Percentiles rank a stretch among this genome's conserved stretches.
Evolutionary conservation across 1,140 invertebrate species (phyloP).

Genomic region (Drosophila bipectinata): DNA sequence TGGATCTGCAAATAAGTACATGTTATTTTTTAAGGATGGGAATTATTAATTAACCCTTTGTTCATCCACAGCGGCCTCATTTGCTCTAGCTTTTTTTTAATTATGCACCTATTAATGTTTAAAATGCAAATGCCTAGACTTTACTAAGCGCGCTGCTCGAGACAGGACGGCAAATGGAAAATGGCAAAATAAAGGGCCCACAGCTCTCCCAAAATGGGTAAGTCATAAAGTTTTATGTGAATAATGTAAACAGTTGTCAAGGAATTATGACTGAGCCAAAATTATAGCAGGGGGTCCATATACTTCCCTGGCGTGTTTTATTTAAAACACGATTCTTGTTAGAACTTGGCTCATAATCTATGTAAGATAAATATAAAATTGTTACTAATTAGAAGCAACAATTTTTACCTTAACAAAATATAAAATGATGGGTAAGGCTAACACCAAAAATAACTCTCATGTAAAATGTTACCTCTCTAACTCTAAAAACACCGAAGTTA

Average conservation of each 20-base stretch:
- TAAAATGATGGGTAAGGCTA: too few species aligned
- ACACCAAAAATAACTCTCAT: too few species aligned
- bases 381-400: too few species aligned
- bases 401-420: too few species aligned
- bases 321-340: background rate
- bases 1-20: conserved; percentile 67
- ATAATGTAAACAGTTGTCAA: conserved; percentile 72
- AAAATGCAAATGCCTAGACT: conserved; percentile 67
- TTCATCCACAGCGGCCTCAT: conserved; percentile 67
- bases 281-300: conserved; percentile 46
- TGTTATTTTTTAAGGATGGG: conserved; percentile 44
- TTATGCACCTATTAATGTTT: conserved; percentile 80
- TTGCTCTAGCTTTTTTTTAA: conserved; percentile 66
- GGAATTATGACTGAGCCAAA: conserved; percentile 63
- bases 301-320: conserved; percentile 25
- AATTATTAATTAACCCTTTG: conserved; percentile 79
- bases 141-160: background rate
- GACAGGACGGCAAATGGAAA: background rate
- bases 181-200: conserved; percentile 4
- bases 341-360: background rate
- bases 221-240: conserved; percentile 72
- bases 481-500: too few species aligned
- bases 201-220: conserved; percentile 10
- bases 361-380: too few species aligned
- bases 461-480: too few species aligned